A percentile compares a stretch with the other conserved stretches of the same genome.
These are phyloP conservation scores for Pseudochirops cupreus DNA, from an alignment of 2,797 vertebrate species.

Conservation along the genomic window DNA sequence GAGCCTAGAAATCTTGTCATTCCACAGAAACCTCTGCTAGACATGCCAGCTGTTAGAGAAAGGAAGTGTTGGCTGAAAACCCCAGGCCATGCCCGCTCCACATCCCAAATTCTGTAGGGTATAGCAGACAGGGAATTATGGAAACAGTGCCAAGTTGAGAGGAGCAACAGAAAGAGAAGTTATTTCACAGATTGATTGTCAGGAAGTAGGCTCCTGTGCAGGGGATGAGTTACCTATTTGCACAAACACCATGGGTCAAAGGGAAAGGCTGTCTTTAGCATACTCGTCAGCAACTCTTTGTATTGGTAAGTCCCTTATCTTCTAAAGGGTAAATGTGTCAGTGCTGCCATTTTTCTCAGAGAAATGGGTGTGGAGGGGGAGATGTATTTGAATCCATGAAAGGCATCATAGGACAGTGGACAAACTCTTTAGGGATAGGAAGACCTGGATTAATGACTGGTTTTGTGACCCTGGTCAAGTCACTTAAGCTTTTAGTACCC, in stretches of 20 bases:
- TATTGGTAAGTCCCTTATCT: neutral
- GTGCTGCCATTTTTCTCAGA: neutral
- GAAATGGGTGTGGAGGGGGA: neutral
- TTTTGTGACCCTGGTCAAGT: neutral
- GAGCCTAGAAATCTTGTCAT: accelerated
- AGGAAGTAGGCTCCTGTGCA: neutral
- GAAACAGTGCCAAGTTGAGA: neutral
- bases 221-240: neutral
- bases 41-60: neutral
- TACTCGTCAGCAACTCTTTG: neutral
- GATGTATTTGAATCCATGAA: neutral
- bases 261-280: neutral
- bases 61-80: neutral
- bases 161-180: neutral
- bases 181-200: neutral
- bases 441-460: neutral
- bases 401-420: neutral
- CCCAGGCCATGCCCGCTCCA: neutral
- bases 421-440: neutral
- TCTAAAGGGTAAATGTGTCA: neutral
- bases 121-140: neutral
- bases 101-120: neutral
- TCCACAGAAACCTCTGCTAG: neutral
- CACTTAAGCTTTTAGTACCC: neutral
- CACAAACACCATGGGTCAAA: neutral